A percentile compares a stretch with the other conserved stretches of the same genome.
phyloP scores from a whole-genome alignment of 2,113 vertebrate genomes.

The Pelodiscus sinensis region DNA sequence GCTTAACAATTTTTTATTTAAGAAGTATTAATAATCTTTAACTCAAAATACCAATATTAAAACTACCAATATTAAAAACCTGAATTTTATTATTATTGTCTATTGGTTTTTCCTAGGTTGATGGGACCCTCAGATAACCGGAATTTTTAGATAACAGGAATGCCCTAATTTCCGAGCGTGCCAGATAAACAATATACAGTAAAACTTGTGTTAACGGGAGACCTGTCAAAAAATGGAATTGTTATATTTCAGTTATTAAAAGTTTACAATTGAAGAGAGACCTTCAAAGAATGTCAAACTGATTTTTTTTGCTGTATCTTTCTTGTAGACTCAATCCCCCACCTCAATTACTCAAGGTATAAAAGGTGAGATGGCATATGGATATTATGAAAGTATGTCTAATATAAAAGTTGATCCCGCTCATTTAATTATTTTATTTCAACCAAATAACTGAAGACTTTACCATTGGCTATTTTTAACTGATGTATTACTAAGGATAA shows the following conservation, averaged over 20 bases:
- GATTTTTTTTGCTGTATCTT: neutral
- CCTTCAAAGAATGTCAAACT: neutral
- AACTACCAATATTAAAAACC: too few species aligned
- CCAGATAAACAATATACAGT: too few species aligned
- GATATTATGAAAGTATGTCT: neutral
- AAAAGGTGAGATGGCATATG: neutral
- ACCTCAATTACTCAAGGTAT: neutral
- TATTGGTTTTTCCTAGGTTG: too few species aligned
- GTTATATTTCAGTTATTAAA: neutral
- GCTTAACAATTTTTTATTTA: too few species aligned
- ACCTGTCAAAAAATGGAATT: neutral
- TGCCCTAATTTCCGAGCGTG: too few species aligned
- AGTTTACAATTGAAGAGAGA: neutral
- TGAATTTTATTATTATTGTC: too few species aligned
- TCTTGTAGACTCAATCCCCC: neutral
- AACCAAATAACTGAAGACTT: neutral
- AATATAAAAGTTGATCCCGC: neutral
- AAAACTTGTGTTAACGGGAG: too few species aligned
- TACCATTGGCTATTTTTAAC: neutral
- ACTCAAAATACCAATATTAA: too few species aligned
- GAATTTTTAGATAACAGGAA: too few species aligned
- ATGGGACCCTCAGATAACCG: too few species aligned
- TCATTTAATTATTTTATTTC: constrained; percentile 12
- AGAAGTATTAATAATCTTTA: too few species aligned
- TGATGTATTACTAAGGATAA: neutral